Conservation (phyloP, 2,113 vertebrate genomes). For the Podarcis raffonei region DNA sequence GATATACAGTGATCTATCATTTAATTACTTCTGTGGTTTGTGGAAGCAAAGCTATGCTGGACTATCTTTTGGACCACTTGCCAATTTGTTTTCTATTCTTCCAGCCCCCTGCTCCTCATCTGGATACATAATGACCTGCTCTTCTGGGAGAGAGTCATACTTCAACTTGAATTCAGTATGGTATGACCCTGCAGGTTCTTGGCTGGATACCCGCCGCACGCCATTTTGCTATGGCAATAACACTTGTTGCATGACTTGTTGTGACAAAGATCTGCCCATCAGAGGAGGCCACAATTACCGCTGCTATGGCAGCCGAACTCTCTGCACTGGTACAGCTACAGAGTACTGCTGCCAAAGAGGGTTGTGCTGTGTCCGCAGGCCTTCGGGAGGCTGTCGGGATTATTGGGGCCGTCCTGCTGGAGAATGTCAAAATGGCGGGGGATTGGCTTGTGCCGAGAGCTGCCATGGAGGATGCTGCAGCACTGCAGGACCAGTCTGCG, state of each 20-base stretch:
- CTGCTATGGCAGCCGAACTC: slow-evolving; percentile 28
- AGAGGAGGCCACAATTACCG: slow-evolving; percentile 63
- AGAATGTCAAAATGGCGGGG: background rate
- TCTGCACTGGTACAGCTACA: background rate
- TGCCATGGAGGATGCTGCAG: background rate
- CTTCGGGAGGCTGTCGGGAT: background rate
- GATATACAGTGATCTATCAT: too few relatives aligned
- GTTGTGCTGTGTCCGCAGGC: background rate
- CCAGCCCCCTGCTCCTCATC: accelerated
- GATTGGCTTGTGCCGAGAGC: background rate
- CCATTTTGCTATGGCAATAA: slow-evolving; percentile 50
- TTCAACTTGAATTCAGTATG: slow-evolving; percentile 69
- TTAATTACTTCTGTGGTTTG: too few relatives aligned
- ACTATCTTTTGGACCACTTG: too few relatives aligned
- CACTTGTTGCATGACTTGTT: slow-evolving; percentile 26
- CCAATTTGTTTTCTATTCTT: accelerated
- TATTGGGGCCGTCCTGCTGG: background rate
- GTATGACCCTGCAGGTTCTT: slow-evolving; percentile 53
- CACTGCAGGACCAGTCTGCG: background rate
- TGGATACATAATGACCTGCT: slow-evolving; percentile 37
- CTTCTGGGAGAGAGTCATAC: slow-evolving; percentile 61
- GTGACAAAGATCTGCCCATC: accelerated
- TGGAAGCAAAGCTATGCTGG: too few relatives aligned
- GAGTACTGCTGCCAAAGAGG: slow-evolving; percentile 2
- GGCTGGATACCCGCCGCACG: slow-evolving; percentile 59